phyloP scores from a whole-genome alignment of 2,888 invertebrate genomes.

The Ormyrus rosae region DNA sequence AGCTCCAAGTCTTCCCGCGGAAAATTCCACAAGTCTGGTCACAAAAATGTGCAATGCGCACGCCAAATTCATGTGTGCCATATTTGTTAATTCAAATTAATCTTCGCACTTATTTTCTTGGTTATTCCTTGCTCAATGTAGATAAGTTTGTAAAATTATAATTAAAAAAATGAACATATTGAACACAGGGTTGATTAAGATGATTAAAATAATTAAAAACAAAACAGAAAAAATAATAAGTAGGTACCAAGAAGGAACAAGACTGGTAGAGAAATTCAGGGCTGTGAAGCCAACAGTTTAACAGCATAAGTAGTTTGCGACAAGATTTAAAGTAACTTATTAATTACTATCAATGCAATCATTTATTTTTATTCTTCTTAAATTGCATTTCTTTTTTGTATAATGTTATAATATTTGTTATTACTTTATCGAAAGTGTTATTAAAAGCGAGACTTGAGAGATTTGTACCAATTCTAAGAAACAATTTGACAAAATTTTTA shows the following conservation, averaged over 20 bases:
- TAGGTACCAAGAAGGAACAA: slow-evolving; percentile 72
- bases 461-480: neutral
- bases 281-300: slow-evolving; percentile 65
- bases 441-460: slow-evolving; percentile 23
- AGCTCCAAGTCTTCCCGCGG: slow-evolving; percentile 56
- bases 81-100: slow-evolving; percentile 56
- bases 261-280: slow-evolving; percentile 71
- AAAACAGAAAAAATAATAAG: slow-evolving; percentile 60
- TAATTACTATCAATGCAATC: neutral
- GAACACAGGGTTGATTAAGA: slow-evolving; percentile 66
- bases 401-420: slow-evolving; percentile 2
- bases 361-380: slow-evolving; percentile 27
- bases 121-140: slow-evolving; percentile 58
- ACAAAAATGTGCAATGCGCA: slow-evolving; percentile 51
- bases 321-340: neutral
- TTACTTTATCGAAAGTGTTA: slow-evolving; percentile 1
- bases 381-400: slow-evolving; percentile 26
- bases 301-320: slow-evolving; percentile 37
- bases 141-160: slow-evolving; percentile 51
- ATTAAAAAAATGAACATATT: slow-evolving; percentile 48
- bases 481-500: slow-evolving; percentile 22
- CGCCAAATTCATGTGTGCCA: slow-evolving; percentile 71
- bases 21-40: slow-evolving; percentile 55
- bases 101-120: slow-evolving; percentile 47
- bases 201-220: slow-evolving; percentile 66